phyloP scores from a whole-genome alignment of 2,113 vertebrate genomes.

The Platysteira castanea region DNA sequence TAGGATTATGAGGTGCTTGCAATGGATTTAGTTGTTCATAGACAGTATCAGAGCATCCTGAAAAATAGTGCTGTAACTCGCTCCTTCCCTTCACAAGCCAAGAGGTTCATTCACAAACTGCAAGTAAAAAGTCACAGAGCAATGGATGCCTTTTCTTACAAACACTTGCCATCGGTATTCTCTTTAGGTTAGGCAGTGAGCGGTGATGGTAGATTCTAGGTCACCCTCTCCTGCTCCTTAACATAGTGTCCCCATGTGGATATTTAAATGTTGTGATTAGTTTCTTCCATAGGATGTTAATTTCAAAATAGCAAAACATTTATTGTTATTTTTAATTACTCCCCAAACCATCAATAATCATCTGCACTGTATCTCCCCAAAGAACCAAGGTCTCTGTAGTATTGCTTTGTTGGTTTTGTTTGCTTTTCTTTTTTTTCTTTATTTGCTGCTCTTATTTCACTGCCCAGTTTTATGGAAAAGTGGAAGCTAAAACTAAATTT shows the following conservation, averaged over 20 bases:
- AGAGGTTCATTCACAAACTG: background rate
- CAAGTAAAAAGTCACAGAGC: background rate
- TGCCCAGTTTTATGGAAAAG: background rate
- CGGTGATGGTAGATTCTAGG: background rate
- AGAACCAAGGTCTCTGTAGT: background rate
- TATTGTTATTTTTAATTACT: background rate
- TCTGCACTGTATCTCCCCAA: background rate
- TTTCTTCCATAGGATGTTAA: background rate
- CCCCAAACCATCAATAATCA: background rate
- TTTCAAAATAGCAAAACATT: background rate
- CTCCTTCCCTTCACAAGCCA: background rate
- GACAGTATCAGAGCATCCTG: background rate
- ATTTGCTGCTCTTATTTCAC: background rate
- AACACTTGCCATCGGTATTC: background rate
- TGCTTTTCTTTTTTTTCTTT: background rate
- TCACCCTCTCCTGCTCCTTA: background rate
- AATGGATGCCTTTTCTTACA: background rate
- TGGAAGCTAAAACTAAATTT: background rate
- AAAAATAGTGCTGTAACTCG: background rate
- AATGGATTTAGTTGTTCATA: background rate
- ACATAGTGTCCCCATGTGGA: background rate
- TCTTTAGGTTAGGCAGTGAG: background rate
- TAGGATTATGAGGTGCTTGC: background rate
- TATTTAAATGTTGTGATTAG: background rate
- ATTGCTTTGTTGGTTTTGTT: background rate